phyloP scores from a whole-genome alignment of 2,797 vertebrate genomes.

The Lutjanus campechanus region DNA sequence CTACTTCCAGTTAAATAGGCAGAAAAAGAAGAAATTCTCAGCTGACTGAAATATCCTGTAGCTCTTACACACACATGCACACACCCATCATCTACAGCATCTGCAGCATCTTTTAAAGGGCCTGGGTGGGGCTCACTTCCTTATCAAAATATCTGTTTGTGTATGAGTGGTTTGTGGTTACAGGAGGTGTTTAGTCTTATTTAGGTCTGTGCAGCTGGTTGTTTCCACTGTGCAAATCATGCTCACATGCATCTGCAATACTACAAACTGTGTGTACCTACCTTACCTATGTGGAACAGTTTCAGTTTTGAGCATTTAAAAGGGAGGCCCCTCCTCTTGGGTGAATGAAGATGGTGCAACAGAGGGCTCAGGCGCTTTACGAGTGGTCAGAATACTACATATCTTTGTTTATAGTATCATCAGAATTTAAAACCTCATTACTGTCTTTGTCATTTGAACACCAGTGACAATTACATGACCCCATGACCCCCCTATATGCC shows the following conservation, averaged over 20 bases:
- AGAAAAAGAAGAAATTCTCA: not conserved
- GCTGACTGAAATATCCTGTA: slow-evolving; percentile 49
- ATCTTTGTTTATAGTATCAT: not conserved
- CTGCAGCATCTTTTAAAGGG: slow-evolving; percentile 67
- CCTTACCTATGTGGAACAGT: not conserved
- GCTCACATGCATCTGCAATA: slow-evolving; percentile 20
- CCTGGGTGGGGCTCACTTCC: slow-evolving; percentile 79
- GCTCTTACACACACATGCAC: not conserved
- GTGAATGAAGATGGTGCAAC: not conserved
- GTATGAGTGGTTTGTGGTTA: slow-evolving; percentile 59
- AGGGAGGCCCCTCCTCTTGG: no score
- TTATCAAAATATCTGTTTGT: slow-evolving; percentile 69
- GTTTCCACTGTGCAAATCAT: slow-evolving; percentile 12
- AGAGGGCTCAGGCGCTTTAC: not conserved
- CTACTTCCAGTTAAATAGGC: slow-evolving; percentile 39
- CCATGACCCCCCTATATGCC: not conserved
- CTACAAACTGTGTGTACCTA: slow-evolving; percentile 3
- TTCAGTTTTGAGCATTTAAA: slow-evolving; percentile 16
- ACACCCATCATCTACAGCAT: slow-evolving; percentile 30
- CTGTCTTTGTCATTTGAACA: not conserved
- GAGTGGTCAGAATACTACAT: not conserved
- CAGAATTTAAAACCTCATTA: not conserved
- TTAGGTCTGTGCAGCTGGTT: slow-evolving; percentile 55
- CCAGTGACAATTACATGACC: not conserved
- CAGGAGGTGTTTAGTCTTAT: slow-evolving; percentile 54